Base-by-base conservation (phyloP, 2,888 invertebrate species). In the Crepidodera aurea region DNA sequence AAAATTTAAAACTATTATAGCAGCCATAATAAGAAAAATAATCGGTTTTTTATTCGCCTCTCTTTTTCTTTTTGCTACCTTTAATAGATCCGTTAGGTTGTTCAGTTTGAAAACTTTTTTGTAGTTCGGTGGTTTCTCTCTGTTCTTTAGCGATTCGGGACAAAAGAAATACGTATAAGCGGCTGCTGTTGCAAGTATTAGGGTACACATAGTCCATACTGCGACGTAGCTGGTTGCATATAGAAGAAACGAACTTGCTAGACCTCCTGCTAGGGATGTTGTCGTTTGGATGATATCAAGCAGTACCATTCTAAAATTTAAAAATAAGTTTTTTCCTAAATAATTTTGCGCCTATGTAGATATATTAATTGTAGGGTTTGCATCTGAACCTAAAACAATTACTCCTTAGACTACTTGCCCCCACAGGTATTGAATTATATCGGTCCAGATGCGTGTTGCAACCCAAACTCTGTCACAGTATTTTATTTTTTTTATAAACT, bases 221-320 rank as follows among this genome's bases (percentile, higher is more conserved):
- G 13, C 3, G 44, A 18, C 6, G 44, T 55, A 55, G 7, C 22
- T 40, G 5, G 55, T 44, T 12, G 44, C 44, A 22, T 55, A 55
- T 8, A 55, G 22, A 10, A 55, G 12, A 13, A 8, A 42, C 0
- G 55, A 32, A 18, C 55, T 46, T 15, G 10, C 1, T 1, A 55
- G 13, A 8, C 32, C 42, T 44, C 32, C 55, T 4, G 10, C 13
- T 13, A 44, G 32, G n/a, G 29, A 1, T 7, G 13, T 12, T 12
- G 19, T 19, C 44, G 29, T 32, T 13, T 18, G 42, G 15, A 44
- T 22, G 8, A 16, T 18, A n/a, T 55, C 55, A 34, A 32, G 32
- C 2, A 15, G 5, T 1, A 32, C 44, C 42, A 44, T 55, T 29
- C 55, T 55, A 7, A 16, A 55, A 55, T 13, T 15, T 10, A 13